A percentile compares a stretch with the other conserved stretches of the same genome.
Evolutionary conservation across 35 echinoderm and acorn worm species (phyloP).

Genomic region (Patiria miniata): DNA sequence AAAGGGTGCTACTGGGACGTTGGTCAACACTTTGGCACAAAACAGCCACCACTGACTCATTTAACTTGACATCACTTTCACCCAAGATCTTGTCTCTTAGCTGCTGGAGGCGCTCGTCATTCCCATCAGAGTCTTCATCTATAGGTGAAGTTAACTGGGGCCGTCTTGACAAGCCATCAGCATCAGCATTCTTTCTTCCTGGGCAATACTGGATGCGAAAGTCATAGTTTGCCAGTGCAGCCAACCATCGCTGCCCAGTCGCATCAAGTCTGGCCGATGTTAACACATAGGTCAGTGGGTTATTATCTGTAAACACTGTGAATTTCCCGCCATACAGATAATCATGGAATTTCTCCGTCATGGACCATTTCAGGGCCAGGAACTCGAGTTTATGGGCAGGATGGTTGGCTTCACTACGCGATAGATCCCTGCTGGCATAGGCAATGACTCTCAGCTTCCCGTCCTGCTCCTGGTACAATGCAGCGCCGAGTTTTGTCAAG

Average conservation of each 20-base stretch:
- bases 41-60: background rate
- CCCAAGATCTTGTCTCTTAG: background rate
- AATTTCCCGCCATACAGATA: slow-evolving; percentile 29
- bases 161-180: slow-evolving; percentile 10
- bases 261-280: slow-evolving; percentile 23
- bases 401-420: slow-evolving; percentile 55
- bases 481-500: slow-evolving; percentile 45
- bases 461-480: slow-evolving; percentile 56
- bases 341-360: slow-evolving; percentile 28
- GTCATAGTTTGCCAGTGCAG: slow-evolving; percentile 4
- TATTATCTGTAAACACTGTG: slow-evolving; percentile 19
- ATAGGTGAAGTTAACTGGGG: background rate
- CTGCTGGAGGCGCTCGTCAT: background rate
- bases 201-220: background rate
- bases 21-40: background rate
- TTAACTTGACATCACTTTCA: background rate
- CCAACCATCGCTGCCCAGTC: slow-evolving; percentile 19
- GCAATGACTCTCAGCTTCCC: slow-evolving; percentile 50
- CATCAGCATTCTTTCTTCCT: slow-evolving; percentile 7
- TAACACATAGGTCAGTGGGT: slow-evolving; percentile 22
- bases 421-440: slow-evolving; percentile 56
- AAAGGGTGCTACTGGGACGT: background rate
- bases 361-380: slow-evolving; percentile 21
- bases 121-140: background rate
- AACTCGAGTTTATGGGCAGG: slow-evolving; percentile 17